These are phyloP conservation scores for Ischnus inquisitorius DNA, from an alignment of 2,888 invertebrate genomes.

Conservation along the genomic window DNA sequence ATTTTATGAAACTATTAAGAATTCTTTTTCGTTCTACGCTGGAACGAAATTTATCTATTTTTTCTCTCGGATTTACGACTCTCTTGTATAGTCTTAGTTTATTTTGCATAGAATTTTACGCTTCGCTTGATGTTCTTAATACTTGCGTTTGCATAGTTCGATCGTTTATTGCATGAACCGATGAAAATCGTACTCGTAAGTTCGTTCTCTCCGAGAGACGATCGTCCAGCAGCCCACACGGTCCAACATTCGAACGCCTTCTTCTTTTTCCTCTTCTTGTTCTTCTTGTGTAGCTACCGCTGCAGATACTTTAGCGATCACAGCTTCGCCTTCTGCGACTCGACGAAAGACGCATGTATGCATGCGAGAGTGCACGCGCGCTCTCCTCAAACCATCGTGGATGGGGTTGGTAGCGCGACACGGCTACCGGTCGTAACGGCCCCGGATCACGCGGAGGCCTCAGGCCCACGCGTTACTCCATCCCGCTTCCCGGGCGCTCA, in stretches of 20 bases:
- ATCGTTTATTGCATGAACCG: conserved; percentile 48
- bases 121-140: conserved; percentile 11
- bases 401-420: conserved; percentile 44
- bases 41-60: neutral
- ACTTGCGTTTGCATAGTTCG: conserved; percentile 43
- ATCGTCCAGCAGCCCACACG: conserved; percentile 59
- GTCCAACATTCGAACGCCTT: conserved; percentile 35
- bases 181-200: conserved; percentile 60
- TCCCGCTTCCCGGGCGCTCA: neutral
- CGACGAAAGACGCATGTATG: conserved; percentile 24
- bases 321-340: conserved; percentile 16
- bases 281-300: conserved; percentile 5
- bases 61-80: neutral
- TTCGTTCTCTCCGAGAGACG: conserved; percentile 55
- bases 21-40: neutral
- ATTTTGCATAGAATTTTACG: neutral
- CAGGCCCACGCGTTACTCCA: conserved; percentile 35
- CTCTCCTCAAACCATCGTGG: conserved; percentile 51
- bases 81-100: neutral
- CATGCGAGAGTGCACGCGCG: conserved; percentile 43
- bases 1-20: neutral
- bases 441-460: conserved; percentile 61
- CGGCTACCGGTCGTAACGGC: conserved; percentile 67
- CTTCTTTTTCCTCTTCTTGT: conserved; percentile 21
- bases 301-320: conserved; percentile 38